A percentile compares a stretch with the other conserved stretches of the same genome.
Conservation (phyloP, 2,797 vertebrate genomes). For the Sebastiscus tertius region DNA sequence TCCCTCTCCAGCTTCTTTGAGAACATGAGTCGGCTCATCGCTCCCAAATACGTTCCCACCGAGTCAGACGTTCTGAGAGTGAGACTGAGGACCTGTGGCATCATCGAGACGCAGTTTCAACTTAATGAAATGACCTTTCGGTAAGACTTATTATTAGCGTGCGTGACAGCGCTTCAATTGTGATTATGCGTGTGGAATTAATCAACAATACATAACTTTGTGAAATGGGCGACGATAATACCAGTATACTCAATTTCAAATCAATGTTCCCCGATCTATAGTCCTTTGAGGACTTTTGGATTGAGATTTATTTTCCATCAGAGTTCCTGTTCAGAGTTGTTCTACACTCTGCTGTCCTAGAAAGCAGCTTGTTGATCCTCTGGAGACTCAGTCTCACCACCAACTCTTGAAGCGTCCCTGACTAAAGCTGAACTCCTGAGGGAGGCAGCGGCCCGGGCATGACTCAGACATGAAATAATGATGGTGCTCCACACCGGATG, state of each 20-base stretch:
- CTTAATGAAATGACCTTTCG: slow-evolving; percentile 70
- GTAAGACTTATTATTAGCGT: slow-evolving; percentile 57
- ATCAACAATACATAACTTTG: too few species aligned
- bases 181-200: too few species aligned
- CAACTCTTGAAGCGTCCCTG: background rate
- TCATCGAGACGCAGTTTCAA: slow-evolving; percentile 82
- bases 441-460: slow-evolving; percentile 22
- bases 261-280: background rate
- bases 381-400: background rate
- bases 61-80: slow-evolving; percentile 80
- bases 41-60: slow-evolving; percentile 79
- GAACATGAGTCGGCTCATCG: slow-evolving; percentile 79
- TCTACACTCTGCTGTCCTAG: background rate
- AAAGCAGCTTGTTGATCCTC: background rate
- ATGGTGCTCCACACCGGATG: slow-evolving; percentile 17
- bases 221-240: too few species aligned
- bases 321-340: background rate
- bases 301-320: background rate
- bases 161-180: too few species aligned
- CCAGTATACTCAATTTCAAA: too few species aligned
- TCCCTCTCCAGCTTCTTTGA: slow-evolving; percentile 79
- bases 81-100: slow-evolving; percentile 80
- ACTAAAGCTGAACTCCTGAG: background rate
- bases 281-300: background rate
- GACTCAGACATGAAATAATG: slow-evolving; percentile 62